phyloP scores from a whole-genome alignment of 1,140 invertebrate genomes.

The Macrobrachium nipponense region DNA sequence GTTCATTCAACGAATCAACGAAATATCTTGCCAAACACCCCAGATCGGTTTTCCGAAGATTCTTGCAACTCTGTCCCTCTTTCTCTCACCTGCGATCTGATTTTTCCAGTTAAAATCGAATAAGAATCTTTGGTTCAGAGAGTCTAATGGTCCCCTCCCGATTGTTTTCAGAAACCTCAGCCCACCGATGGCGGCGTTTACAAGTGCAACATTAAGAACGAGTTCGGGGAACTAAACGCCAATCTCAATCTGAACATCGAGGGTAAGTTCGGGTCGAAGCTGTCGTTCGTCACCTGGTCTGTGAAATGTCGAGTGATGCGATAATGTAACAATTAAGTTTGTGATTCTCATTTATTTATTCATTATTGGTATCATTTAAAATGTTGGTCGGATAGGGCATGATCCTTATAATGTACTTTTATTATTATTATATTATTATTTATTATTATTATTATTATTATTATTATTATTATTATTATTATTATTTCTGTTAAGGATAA shows the following conservation, averaged over 20 bases:
- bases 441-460: too few species aligned
- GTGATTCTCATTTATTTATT: not conserved
- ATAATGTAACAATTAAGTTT: not conserved
- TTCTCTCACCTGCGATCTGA: not conserved
- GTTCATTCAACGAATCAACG: too few species aligned
- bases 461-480: too few species aligned
- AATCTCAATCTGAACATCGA: constrained; percentile 97
- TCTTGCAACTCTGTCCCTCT: not conserved
- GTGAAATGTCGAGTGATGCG: not conserved
- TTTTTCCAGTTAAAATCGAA: not conserved
- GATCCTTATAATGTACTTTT: too few species aligned
- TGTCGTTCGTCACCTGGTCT: not conserved
- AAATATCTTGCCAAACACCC: not conserved
- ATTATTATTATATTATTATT: too few species aligned
- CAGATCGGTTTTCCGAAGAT: not conserved
- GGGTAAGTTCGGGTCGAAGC: constrained; percentile 77
- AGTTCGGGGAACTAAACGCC: constrained; percentile 94
- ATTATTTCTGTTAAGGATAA: too few species aligned
- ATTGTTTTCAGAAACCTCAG: constrained; percentile 80
- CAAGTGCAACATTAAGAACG: constrained; percentile 98
- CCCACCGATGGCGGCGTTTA: constrained; percentile 96
- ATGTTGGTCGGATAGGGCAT: too few species aligned
- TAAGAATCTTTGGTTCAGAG: not conserved
- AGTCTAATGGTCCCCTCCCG: not conserved
- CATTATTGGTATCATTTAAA: too few species aligned